These are phyloP conservation scores for Tyrannus savana DNA, from an alignment of 2,113 vertebrate species.

Conservation along the genomic window DNA sequence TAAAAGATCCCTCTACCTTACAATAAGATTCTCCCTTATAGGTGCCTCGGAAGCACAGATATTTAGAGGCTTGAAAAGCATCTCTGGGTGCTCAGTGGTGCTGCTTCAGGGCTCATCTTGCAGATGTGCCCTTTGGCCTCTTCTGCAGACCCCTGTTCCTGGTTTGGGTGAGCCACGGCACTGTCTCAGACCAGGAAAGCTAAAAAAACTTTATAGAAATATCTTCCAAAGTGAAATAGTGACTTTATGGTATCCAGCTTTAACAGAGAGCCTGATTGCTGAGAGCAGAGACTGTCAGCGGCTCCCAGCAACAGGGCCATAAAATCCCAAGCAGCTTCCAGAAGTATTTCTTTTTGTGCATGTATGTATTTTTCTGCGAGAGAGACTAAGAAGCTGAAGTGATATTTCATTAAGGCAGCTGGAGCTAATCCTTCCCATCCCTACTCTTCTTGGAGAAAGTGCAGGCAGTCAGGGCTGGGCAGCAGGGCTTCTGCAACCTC, in stretches of 20 bases:
- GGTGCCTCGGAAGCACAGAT: neutral
- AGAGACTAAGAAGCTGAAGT: neutral
- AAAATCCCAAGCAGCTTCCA: neutral
- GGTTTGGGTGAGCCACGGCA: neutral
- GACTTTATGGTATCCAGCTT: neutral
- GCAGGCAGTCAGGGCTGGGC: neutral
- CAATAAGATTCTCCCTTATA: rapidly evolving
- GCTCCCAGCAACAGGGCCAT: neutral
- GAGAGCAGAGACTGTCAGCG: neutral
- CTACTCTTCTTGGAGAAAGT: neutral
- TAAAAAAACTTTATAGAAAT: neutral
- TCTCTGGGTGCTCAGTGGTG: neutral
- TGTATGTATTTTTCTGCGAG: neutral
- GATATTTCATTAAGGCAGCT: neutral
- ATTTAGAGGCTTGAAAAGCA: neutral
- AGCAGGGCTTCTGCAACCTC: neutral
- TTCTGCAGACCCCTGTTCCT: neutral
- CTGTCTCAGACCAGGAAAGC: neutral
- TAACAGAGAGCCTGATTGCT: neutral
- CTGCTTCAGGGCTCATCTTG: neutral
- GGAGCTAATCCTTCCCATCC: neutral
- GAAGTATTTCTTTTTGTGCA: neutral
- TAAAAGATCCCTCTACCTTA: neutral
- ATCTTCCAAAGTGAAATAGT: neutral
- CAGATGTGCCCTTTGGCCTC: neutral